These are phyloP conservation scores for Sorex fumeus DNA, from an alignment of 2,113 vertebrate genomes.

Conservation along the genomic window DNA sequence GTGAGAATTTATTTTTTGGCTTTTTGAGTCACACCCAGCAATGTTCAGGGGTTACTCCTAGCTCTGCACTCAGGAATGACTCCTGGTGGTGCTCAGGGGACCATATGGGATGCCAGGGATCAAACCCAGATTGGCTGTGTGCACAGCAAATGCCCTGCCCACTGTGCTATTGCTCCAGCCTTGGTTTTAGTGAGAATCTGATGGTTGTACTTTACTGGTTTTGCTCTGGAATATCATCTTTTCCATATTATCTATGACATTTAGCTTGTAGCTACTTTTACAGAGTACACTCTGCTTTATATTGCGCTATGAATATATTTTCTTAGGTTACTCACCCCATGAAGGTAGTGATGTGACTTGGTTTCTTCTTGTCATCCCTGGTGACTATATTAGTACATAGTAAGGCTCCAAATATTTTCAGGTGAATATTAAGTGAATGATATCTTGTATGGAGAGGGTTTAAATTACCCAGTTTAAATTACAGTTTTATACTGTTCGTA, in stretches of 20 bases:
- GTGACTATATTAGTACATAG: neutral
- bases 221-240: neutral
- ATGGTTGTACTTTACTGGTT: neutral
- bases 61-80: too few relatives aligned
- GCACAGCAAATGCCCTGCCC: too few relatives aligned
- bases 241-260: neutral
- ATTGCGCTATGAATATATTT: neutral
- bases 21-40: too few relatives aligned
- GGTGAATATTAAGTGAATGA: conserved; percentile 4
- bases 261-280: neutral
- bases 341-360: conserved; percentile 15
- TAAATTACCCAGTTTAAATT: neutral
- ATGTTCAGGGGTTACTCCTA: too few relatives aligned
- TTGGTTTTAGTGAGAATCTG: neutral
- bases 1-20: neutral
- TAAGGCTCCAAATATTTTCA: neutral
- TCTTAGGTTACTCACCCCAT: conserved; percentile 1
- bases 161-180: too few relatives aligned
- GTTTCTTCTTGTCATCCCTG: neutral
- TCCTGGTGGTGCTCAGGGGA: too few relatives aligned
- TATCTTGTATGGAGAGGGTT: neutral
- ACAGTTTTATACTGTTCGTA: too few relatives aligned
- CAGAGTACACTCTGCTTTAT: neutral
- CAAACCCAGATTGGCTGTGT: too few relatives aligned
- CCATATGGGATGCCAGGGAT: too few relatives aligned